A percentile compares a stretch with the other conserved stretches of the same genome.
phyloP scores from a whole-genome alignment of 2,113 vertebrate genomes.

The Nannospalax galili region DNA sequence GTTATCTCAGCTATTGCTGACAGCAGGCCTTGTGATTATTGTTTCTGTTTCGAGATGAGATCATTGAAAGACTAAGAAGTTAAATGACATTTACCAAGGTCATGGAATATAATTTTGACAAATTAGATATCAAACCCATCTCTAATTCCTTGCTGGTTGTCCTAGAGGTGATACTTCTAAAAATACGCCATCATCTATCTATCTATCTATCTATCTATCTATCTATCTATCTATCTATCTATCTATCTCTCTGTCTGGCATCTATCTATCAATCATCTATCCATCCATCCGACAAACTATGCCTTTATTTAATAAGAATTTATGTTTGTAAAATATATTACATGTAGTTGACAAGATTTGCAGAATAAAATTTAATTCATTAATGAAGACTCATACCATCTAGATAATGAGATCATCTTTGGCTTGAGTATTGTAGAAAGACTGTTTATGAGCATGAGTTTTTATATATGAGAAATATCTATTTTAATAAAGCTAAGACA shows the following conservation, averaged over 20 bases:
- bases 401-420: conserved; percentile 32
- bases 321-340: background rate
- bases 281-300: background rate
- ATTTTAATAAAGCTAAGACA: conserved; percentile 53
- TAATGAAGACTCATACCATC: background rate
- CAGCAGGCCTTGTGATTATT: background rate
- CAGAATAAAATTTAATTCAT: conserved; percentile 44
- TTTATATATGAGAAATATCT: conserved; percentile 36
- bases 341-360: background rate
- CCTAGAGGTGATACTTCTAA: conserved; percentile 29
- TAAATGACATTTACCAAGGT: conserved; percentile 47
- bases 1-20: background rate
- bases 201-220: background rate
- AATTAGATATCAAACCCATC: conserved; percentile 8
- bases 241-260: background rate
- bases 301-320: background rate
- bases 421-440: conserved; percentile 5
- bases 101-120: background rate
- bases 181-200: background rate
- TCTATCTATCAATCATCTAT: background rate
- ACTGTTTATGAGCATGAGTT: conserved; percentile 15
- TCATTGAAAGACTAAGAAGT: background rate
- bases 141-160: background rate
- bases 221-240: background rate
- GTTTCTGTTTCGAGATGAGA: background rate